These are phyloP conservation scores for Otolemur crassicaudatus DNA, from an alignment of 2,797 vertebrate genomes.

Conservation along the genomic window DNA sequence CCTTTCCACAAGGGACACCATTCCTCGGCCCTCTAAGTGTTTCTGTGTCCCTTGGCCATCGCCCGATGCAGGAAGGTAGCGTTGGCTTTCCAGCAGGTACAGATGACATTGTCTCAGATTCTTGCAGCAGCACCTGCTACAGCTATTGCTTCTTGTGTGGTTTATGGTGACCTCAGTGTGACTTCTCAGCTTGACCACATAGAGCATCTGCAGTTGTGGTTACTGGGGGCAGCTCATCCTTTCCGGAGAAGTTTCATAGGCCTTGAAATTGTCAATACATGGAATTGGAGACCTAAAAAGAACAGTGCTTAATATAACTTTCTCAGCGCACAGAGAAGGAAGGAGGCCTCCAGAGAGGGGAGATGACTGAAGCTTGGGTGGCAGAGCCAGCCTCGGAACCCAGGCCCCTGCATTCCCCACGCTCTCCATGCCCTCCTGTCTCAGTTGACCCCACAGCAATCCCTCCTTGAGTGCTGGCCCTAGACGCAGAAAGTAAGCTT, in stretches of 20 bases:
- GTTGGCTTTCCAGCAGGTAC: not conserved
- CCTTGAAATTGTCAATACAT: not conserved
- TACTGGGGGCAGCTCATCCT: not conserved
- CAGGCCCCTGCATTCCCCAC: not conserved
- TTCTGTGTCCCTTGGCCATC: not conserved
- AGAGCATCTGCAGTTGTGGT: not conserved
- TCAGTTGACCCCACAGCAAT: not conserved
- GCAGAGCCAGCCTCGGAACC: not conserved
- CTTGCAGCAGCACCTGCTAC: not conserved
- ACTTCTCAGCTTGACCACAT: not conserved
- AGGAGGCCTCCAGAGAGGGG: not conserved
- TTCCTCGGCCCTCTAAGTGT: not conserved
- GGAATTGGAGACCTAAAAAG: not conserved
- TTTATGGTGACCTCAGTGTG: not conserved
- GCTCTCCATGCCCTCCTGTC: not conserved
- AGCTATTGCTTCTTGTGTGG: not conserved
- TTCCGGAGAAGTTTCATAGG: not conserved
- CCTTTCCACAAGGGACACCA: constrained; percentile 85
- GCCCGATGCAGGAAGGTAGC: fast-evolving
- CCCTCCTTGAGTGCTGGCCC: not conserved
- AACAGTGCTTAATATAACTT: not conserved
- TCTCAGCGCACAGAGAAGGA: not conserved
- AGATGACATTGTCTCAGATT: not conserved
- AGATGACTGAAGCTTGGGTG: too few relatives aligned
- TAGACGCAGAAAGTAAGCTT: fast-evolving